Evolutionary conservation across 2,113 vertebrate genomes (phyloP), one percentile per base, ranked within the genome.

Genomic region (Antidorcas marsupialis): DNA sequence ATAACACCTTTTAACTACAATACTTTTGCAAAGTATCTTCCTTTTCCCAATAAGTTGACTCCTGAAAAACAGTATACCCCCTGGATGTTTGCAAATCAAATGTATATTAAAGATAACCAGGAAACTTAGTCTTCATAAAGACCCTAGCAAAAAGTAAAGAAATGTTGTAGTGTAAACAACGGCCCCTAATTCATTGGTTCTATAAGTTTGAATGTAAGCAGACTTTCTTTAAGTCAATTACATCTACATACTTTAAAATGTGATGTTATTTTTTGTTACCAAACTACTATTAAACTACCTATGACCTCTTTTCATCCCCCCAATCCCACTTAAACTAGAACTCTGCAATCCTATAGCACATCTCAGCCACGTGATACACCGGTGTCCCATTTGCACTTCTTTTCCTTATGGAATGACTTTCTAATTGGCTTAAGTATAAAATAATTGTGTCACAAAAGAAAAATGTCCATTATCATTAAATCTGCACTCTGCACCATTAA

Each of bases 371-470:
- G 52, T 33, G 57, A 36, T n/a, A 93, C 27, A 89, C 15, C 21
- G 62, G n/a, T 43, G 11, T 91, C 74, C 62, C 74, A 62, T 9
- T 96, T 84, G 76, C 50, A 97, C 76, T 87, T 95, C 89, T 90
- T 90, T 94, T 89, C 82, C 52, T 93, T 87, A 96, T 47, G 30
- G 43, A 95, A 96, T 97, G 87, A 88, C 62, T 97, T 98, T 95
- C 23, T 62, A 97, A 98, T 82, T 95, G 86, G 55, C 60, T 91
- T 91, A 91, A 74, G 53, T 59, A 71, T 90, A 95, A 7, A 87
- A 57, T 71, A 93, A 97, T 82, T 95, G 36, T 93, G 91, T 98
- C 97, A 98, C 91, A 96, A 87, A 97, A 95, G 93, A 96, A 98
- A 91, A 97, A 97, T 92, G 64, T 33, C 53, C 74, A 93, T 90